Conservation (phyloP, 1,140 invertebrate species). For the Calephelis nemesis region DNA sequence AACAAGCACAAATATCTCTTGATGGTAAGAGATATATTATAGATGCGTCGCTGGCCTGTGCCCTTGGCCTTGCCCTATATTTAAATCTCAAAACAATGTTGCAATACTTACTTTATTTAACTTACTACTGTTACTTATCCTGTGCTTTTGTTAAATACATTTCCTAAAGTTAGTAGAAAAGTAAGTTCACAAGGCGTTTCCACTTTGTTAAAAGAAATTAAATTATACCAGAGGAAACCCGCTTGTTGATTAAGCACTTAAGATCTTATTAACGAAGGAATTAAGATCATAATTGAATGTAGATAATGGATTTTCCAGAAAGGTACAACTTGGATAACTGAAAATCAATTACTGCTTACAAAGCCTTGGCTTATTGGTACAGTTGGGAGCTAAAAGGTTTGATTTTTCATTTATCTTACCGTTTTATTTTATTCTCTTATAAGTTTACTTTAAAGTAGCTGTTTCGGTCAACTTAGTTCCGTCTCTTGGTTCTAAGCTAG, state of each 20-base stretch:
- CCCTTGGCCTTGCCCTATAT: too few species aligned
- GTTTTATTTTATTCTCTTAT: neutral
- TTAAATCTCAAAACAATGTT: too few species aligned
- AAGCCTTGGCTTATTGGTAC: conserved; percentile 11
- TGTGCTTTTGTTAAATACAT: neutral
- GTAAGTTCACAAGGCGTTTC: neutral
- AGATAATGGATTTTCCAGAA: neutral
- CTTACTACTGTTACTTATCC: too few species aligned
- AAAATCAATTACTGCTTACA: conserved; percentile 24
- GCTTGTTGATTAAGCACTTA: neutral
- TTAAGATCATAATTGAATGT: conserved; percentile 5
- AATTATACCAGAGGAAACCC: neutral
- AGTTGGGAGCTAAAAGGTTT: neutral
- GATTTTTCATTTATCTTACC: neutral
- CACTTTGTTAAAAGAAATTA: neutral
- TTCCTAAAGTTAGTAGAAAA: neutral
- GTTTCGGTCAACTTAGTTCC: too few species aligned
- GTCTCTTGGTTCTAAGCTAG: too few species aligned
- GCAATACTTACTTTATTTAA: too few species aligned
- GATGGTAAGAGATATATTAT: too few species aligned
- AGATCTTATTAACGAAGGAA: neutral
- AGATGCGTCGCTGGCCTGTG: too few species aligned
- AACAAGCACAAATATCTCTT: too few species aligned
- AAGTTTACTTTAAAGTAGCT: too few species aligned
- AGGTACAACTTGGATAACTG: conserved; percentile 15